Evolutionary conservation across 2,113 vertebrate genomes (phyloP).

Genomic region (Misgurnus anguillicaudatus): DNA sequence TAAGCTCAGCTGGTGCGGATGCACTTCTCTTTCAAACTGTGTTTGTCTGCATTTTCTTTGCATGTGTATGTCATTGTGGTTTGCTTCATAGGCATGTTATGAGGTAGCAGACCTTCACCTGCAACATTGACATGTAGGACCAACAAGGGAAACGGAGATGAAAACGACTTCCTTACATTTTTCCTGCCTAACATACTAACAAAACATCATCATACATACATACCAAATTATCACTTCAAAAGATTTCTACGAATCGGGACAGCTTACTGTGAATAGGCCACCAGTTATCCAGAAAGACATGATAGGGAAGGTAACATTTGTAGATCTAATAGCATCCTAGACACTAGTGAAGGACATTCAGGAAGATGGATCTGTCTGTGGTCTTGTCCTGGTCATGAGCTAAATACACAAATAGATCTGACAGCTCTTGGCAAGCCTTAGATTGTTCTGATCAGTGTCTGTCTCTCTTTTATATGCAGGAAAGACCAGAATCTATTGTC

Average conservation of each 20-base stretch:
- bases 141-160: constrained; percentile 56
- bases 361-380: not conserved
- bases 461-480: constrained; percentile 65
- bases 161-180: constrained; percentile 69
- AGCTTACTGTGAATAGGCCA: constrained; percentile 7
- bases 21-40: too few relatives aligned
- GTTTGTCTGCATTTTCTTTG: not conserved
- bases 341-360: not conserved
- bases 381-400: constrained; percentile 1
- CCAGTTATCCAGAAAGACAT: constrained; percentile 56
- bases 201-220: too few relatives aligned
- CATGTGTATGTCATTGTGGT: constrained; percentile 33
- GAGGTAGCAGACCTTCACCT: constrained; percentile 62
- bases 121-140: constrained; percentile 68
- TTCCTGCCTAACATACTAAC: not conserved
- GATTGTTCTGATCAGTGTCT: not conserved
- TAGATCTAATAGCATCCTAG: constrained; percentile 42
- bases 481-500: constrained; percentile 98
- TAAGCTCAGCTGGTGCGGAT: constrained; percentile 7
- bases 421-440: not conserved
- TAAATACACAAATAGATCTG: constrained; percentile 40
- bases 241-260: too few relatives aligned
- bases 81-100: constrained; percentile 59
- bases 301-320: constrained; percentile 11
- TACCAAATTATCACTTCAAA: too few relatives aligned